Conservation (phyloP, 2,888 invertebrate species). For the Agonopterix subpropinquella region DNA sequence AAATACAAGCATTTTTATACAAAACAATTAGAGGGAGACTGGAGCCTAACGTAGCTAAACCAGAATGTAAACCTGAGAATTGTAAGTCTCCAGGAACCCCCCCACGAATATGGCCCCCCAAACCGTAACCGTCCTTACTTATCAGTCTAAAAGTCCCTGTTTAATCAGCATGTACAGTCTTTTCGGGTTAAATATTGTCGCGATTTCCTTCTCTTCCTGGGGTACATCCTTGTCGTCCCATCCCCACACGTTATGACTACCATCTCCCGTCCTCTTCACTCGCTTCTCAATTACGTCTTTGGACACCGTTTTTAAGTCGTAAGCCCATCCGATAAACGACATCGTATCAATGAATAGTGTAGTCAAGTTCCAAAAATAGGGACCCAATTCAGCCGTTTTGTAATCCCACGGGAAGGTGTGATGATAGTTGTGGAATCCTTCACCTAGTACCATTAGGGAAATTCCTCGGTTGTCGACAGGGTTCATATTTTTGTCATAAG, state of each 20-base stretch:
- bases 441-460: slow-evolving; percentile 80
- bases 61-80: too few species aligned
- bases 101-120: too few species aligned
- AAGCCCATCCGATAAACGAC: slow-evolving; percentile 89
- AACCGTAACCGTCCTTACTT: too few species aligned
- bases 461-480: slow-evolving; percentile 82
- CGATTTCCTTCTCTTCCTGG: slow-evolving; percentile 26
- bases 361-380: slow-evolving; percentile 82
- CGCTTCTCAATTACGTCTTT: slow-evolving; percentile 80
- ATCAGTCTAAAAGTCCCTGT: neutral
- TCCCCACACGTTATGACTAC: slow-evolving; percentile 84
- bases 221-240: slow-evolving; percentile 78
- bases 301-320: slow-evolving; percentile 88
- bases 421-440: slow-evolving; percentile 93
- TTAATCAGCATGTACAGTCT: neutral
- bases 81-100: too few species aligned
- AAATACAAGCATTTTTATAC: too few species aligned
- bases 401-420: slow-evolving; percentile 92
- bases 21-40: too few species aligned
- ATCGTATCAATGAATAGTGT: slow-evolving; percentile 86
- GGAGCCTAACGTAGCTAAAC: too few species aligned
- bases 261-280: slow-evolving; percentile 84
- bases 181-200: slow-evolving; percentile 22
- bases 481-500: slow-evolving; percentile 87
- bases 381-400: slow-evolving; percentile 85